Evolutionary conservation across 2,113 vertebrate genomes (phyloP).

Genomic region (Riparia riparia): DNA sequence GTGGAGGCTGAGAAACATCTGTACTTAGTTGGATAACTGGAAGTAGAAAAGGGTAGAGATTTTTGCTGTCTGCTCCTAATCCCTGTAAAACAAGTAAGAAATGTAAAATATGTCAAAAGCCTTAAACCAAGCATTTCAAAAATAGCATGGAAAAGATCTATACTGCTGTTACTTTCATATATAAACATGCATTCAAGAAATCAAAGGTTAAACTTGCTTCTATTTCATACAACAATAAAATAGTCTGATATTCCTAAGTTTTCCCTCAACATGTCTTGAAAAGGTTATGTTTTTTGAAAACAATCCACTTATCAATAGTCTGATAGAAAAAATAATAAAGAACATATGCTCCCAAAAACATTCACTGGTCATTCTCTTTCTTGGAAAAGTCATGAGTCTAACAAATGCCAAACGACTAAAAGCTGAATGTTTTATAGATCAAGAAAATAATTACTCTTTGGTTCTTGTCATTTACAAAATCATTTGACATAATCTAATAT

Average conservation of each 20-base stretch:
- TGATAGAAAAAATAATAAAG: background rate
- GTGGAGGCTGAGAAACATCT: slow-evolving; percentile 95
- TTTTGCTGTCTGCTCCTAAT: slow-evolving; percentile 93
- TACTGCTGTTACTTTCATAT: background rate
- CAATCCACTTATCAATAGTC: background rate
- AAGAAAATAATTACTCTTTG: background rate
- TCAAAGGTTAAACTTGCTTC: background rate
- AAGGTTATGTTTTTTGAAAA: background rate
- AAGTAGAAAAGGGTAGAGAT: slow-evolving; percentile 95
- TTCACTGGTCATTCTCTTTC: background rate
- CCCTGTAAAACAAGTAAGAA: slow-evolving; percentile 80
- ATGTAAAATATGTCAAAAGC: background rate
- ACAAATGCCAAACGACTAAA: background rate
- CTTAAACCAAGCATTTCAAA: background rate
- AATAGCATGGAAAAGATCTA: background rate
- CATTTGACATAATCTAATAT: background rate
- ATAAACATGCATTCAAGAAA: background rate
- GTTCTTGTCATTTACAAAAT: background rate
- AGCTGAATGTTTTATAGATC: background rate
- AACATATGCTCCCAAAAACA: background rate
- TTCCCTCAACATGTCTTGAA: background rate
- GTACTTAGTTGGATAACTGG: slow-evolving; percentile 98
- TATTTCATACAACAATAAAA: background rate
- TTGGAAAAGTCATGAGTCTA: background rate
- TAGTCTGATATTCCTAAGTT: background rate